Base-by-base conservation (phyloP, 2,888 invertebrate genomes). In the Hedychridium roseum region DNA sequence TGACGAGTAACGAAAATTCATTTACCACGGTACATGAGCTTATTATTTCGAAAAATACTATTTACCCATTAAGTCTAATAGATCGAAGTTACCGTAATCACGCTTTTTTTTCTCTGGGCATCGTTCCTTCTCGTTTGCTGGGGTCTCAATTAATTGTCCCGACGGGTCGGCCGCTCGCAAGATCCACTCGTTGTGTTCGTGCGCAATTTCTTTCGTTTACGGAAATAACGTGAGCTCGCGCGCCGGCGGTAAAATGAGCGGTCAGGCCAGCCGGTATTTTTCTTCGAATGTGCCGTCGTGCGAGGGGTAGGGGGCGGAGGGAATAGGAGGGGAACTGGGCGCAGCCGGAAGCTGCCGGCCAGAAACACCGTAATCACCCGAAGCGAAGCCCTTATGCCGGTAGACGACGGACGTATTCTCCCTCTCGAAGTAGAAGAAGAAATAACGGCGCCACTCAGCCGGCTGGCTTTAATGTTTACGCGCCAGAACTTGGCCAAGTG, bases 391-490 rank as follows among this genome's bases (percentile, higher is more conserved):
- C n/a, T n/a, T n/a, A n/a, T n/a, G n/a, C n/a, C n/a, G n/a, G n/a
- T n/a, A n/a, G n/a, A n/a, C n/a, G n/a, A n/a, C n/a, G n/a, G n/a
- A 54, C 36, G 49, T 56, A 60, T 58, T 63, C n/a, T 60, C 54
- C 50, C 48, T 46, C n/a, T n/a, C n/a, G n/a, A n/a, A n/a, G n/a
- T n/a, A n/a, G 52, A 43, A 50, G 41, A 55, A 45, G 46, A 60
- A 66, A 60, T 63, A 66, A 64, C 64, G 61, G 53, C 55, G 61
- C 61, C 68, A 70, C 71, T 71, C 68, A 68, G 57, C 52, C 53
- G 53, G 58, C 50, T 50, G 57, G 56, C 51, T 66, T 66, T 71
- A 71, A 70, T 68, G 68, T 72, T 70, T 70, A 71, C 62, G 66
- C 60, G 61, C 57, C 52, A 57, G 64, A 71, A 70, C 55, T 71